A percentile compares a stretch with the other conserved stretches of the same genome.
These are phyloP conservation scores for Epiblema foenella DNA, from an alignment of 2,888 invertebrate species.

Conservation along the genomic window DNA sequence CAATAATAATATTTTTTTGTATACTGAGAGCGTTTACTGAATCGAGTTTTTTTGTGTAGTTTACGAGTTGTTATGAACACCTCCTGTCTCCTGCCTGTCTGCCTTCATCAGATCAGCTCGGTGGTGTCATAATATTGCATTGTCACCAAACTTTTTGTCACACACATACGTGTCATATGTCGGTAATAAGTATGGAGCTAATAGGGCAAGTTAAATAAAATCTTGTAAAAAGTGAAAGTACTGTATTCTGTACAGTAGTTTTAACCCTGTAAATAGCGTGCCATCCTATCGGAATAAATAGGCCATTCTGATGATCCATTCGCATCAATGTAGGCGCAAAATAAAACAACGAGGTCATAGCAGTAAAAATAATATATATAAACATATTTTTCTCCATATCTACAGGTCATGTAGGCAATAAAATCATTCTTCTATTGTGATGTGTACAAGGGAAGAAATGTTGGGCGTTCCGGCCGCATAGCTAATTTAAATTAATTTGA, in stretches of 20 bases:
- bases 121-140: no score
- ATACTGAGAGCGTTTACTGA: no score
- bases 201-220: no score
- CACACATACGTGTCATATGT: no score
- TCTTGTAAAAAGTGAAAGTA: neutral
- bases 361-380: constrained; percentile 9
- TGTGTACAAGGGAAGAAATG: neutral
- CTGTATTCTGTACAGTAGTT: constrained; percentile 6
- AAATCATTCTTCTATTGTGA: constrained; percentile 6
- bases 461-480: neutral
- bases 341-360: constrained; percentile 46
- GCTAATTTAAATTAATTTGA: neutral
- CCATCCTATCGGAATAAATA: constrained; percentile 51
- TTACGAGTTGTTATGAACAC: no score
- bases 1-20: no score
- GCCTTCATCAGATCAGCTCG: no score
- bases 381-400: constrained; percentile 25
- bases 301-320: constrained; percentile 51
- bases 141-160: no score
- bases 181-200: no score
- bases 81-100: no score
- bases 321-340: constrained; percentile 46
- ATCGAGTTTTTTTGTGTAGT: no score
- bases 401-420: constrained; percentile 6
- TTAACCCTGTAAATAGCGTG: constrained; percentile 42